Base-by-base conservation (phyloP, 37 sponge, comb jelly and placozoan genomes). In the Theonella swinhoei region DNA sequence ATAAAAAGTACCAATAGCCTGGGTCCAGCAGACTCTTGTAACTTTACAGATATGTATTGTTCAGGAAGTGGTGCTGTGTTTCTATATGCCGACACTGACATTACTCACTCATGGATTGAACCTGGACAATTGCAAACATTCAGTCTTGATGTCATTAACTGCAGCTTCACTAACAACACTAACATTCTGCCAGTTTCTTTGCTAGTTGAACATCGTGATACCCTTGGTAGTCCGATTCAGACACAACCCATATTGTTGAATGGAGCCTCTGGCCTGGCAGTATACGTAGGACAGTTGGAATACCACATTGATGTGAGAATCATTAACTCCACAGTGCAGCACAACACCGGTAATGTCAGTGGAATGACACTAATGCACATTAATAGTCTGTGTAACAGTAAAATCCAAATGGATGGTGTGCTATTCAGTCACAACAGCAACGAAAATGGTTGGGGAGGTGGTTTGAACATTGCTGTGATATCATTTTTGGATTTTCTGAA, bases 381-480 rank as follows among this genome's bases (percentile, higher is more conserved):
- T 34, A 83, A 83, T 59, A 74, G 5, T 1, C 62, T 83, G 17
- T 39, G 83, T 40, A 62, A 61, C 17, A 41, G 20, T 1, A 39
- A 25, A 34, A 47, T 14, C 14, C 54, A 47, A 14, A 7, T 47
- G 54, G 54, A 47, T 47, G 54, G 54, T 17, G 37, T 74, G 25
- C 39, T 39, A 11, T n/a, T 83, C 23, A 22, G 61, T 23, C 43
- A 38, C 25, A 62, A 63, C 32, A n/a, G n/a, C n/a, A n/a, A n/a
- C n/a, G n/a, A n/a, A n/a, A n/a, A n/a, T n/a, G n/a, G n/a, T n/a
- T n/a, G n/a, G n/a, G n/a, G n/a, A n/a, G n/a, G n/a, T n/a, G n/a
- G n/a, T n/a, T n/a, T n/a, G n/a, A n/a, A n/a, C 0, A 28, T 74
- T 22, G 29, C 63, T 2, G 47, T 39, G 28, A 32, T 64, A 11